A percentile compares a stretch with the other conserved stretches of the same genome.
phyloP scores from a whole-genome alignment of 2,113 vertebrate genomes.

The Cololabis saira region DNA sequence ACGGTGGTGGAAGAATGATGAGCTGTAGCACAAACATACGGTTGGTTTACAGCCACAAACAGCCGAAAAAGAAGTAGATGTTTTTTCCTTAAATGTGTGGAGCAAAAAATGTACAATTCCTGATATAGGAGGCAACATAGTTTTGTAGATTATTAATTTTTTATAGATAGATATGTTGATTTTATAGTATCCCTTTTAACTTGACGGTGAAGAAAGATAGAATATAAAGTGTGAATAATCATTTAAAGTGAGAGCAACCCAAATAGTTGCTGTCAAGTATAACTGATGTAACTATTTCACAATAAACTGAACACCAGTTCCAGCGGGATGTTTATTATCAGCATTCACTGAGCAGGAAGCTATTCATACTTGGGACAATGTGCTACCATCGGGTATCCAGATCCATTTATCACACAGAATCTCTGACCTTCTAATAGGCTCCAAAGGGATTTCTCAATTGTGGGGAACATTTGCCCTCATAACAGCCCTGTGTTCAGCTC shows the following conservation, averaged over 20 bases:
- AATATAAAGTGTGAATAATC: neutral
- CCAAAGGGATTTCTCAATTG: slow-evolving; percentile 46
- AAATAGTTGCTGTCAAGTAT: neutral
- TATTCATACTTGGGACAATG: slow-evolving; percentile 47
- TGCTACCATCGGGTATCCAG: slow-evolving; percentile 37
- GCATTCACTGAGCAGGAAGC: slow-evolving; percentile 26
- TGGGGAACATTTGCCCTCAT: slow-evolving; percentile 29
- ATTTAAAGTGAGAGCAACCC: neutral
- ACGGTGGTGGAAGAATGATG: too few relatives aligned
- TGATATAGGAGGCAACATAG: too few relatives aligned
- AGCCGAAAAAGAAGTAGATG: too few relatives aligned
- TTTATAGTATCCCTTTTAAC: too few relatives aligned
- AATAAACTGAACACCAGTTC: slow-evolving; percentile 10
- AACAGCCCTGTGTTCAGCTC: slow-evolving; percentile 33
- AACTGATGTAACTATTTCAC: neutral
- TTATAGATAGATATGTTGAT: too few relatives aligned
- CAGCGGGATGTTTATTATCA: slow-evolving; percentile 48
- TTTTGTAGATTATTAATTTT: too few relatives aligned
- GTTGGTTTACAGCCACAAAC: too few relatives aligned
- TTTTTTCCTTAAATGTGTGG: too few relatives aligned
- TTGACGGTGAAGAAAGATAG: too few relatives aligned
- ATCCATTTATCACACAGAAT: slow-evolving; percentile 56
- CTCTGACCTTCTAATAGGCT: slow-evolving; percentile 61
- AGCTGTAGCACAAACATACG: too few relatives aligned
- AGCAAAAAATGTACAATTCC: too few relatives aligned